Evolutionary conservation across 1,140 invertebrate species (phyloP).

Genomic region (Meloidogyne exigua): DNA sequence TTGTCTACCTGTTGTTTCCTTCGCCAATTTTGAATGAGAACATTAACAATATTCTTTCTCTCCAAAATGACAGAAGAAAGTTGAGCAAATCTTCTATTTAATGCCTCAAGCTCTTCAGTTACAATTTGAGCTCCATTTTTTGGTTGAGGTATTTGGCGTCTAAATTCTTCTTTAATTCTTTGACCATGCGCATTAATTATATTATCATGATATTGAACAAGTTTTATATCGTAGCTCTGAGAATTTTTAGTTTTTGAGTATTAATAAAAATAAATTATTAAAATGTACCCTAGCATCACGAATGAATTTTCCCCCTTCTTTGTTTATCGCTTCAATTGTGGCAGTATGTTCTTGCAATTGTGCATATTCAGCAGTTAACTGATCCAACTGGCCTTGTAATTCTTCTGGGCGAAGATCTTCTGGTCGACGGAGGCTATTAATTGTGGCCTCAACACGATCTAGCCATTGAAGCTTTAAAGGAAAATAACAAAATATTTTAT

Average conservation of each 20-base stretch:
- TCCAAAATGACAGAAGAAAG: conserved; percentile 58
- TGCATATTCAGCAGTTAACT: conserved; percentile 74
- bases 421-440: conserved; percentile 66
- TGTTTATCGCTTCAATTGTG: conserved; percentile 89
- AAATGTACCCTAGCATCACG: conserved; percentile 89
- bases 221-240: conserved; percentile 82
- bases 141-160: conserved; percentile 54
- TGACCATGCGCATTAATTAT: conserved; percentile 77
- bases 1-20: conserved; percentile 62
- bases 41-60: conserved; percentile 59
- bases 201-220: conserved; percentile 83
- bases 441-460: conserved; percentile 72
- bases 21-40: conserved; percentile 62
- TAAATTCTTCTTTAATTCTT: conserved; percentile 47
- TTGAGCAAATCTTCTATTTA: conserved; percentile 63
- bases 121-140: conserved; percentile 76
- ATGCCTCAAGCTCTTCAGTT: conserved; percentile 74
- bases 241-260: too few relatives aligned
- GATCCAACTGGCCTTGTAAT: conserved; percentile 59
- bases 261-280: neutral
- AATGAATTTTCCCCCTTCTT: conserved; percentile 88
- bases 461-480: conserved; percentile 46
- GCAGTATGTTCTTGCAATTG: conserved; percentile 82
- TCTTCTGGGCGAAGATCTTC: conserved; percentile 61
- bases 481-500: neutral